Percentiles rank a stretch among this genome's conserved stretches.
These are phyloP conservation scores for Hipparchia semele DNA, from an alignment of 2,888 invertebrate genomes.

Conservation along the genomic window DNA sequence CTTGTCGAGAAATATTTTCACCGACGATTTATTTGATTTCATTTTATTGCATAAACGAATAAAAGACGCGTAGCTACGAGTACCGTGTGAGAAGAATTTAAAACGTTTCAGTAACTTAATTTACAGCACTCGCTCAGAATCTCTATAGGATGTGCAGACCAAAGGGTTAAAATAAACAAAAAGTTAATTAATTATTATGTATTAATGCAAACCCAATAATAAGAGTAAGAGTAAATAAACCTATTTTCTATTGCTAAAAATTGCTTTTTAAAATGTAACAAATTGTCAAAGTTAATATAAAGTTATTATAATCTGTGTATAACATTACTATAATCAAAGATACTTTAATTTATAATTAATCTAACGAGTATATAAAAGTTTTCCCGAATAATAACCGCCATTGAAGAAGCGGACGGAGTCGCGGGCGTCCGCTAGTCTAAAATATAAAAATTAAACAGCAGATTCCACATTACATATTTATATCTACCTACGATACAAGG, in stretches of 20 bases:
- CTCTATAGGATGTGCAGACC: slow-evolving; percentile 8
- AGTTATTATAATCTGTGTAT: too few species aligned
- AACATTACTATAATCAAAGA: too few species aligned
- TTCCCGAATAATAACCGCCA: not conserved
- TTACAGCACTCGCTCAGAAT: slow-evolving; percentile 20
- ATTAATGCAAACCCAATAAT: not conserved
- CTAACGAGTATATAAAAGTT: not conserved
- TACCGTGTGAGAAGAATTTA: slow-evolving; percentile 20
- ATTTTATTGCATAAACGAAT: slow-evolving; percentile 20
- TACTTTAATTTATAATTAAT: too few species aligned
- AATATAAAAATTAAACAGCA: not conserved
- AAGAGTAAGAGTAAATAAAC: not conserved
- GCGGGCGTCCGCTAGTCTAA: not conserved
- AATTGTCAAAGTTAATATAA: too few species aligned
- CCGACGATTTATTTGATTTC: slow-evolving; percentile 20
- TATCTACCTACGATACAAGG: not conserved
- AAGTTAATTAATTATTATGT: not conserved
- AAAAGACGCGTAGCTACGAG: slow-evolving; percentile 22
- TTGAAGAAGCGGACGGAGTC: too few species aligned
- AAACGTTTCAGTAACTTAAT: slow-evolving; percentile 21
- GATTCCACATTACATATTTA: not conserved
- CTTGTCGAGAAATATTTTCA: slow-evolving; percentile 2
- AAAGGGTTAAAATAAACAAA: slow-evolving; percentile 12
- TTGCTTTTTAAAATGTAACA: too few species aligned
- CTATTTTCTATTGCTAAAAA: too few species aligned